Conservation (phyloP, 2,888 invertebrate species). For the Sphecodes monilicornis region DNA sequence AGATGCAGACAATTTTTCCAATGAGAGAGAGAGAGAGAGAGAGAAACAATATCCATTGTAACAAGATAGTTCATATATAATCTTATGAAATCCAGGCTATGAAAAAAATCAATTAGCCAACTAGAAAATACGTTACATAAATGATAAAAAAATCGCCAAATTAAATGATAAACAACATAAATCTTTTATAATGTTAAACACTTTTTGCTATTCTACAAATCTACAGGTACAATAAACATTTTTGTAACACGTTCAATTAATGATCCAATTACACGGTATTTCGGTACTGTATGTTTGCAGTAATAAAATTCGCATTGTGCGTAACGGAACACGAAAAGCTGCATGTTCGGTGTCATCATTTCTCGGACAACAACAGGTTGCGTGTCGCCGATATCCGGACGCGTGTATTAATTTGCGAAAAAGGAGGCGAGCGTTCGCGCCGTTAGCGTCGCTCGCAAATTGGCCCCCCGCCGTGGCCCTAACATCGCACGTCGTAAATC, state of each 20-base stretch:
- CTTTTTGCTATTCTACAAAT: not conserved
- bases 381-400: constrained; percentile 28
- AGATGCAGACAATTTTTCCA: not conserved
- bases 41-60: no score
- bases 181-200: not conserved
- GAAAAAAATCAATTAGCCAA: not conserved
- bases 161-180: not conserved
- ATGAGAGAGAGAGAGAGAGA: no score
- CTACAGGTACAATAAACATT: not conserved
- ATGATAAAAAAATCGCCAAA: no score
- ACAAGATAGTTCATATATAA: not conserved
- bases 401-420: constrained; percentile 42
- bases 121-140: not conserved
- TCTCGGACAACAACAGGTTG: constrained; percentile 4
- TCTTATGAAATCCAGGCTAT: not conserved
- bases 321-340: not conserved
- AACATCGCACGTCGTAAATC: constrained; percentile 52
- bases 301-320: not conserved
- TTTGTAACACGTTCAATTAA: not conserved
- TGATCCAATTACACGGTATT: not conserved
- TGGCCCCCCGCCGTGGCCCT: constrained; percentile 30
- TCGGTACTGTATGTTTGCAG: not conserved
- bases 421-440: constrained; percentile 26
- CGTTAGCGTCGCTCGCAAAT: constrained; percentile 38
- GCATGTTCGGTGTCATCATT: not conserved